phyloP scores from a whole-genome alignment of 2,888 invertebrate genomes.

The Spodoptera picta region DNA sequence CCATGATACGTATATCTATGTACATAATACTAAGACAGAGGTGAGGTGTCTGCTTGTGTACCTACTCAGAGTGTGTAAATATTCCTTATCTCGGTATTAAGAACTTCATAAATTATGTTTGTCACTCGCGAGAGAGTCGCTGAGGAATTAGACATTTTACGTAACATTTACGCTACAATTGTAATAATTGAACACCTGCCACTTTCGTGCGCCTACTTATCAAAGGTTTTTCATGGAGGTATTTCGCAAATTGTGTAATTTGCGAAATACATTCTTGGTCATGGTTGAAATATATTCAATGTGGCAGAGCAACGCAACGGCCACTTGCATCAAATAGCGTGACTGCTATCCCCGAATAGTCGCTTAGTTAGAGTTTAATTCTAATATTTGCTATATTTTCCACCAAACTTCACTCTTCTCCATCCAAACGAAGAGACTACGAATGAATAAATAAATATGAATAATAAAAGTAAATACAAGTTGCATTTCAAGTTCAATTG shows the following conservation, averaged over 20 bases:
- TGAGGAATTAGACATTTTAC: conserved; percentile 69
- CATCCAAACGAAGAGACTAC: too few relatives aligned
- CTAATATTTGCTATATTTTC: too few relatives aligned
- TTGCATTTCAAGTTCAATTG: not conserved
- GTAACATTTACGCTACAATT: conserved; percentile 59
- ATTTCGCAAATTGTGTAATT: not conserved
- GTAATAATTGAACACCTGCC: conserved; percentile 1
- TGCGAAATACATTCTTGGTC: too few relatives aligned
- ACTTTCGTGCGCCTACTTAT: not conserved
- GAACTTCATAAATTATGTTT: conserved; percentile 89
- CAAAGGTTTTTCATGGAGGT: not conserved
- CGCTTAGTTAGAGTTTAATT: too few relatives aligned
- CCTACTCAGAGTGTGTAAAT: conserved; percentile 82
- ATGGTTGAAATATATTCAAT: too few relatives aligned
- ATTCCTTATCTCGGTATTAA: conserved; percentile 86
- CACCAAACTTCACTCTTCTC: too few relatives aligned
- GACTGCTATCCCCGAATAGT: too few relatives aligned
- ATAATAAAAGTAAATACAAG: too few relatives aligned
- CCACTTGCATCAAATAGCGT: too few relatives aligned
- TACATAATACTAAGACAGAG: conserved; percentile 84
- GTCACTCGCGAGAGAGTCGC: conserved; percentile 82
- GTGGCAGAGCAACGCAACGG: too few relatives aligned
- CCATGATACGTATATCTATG: conserved; percentile 83
- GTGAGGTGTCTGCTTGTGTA: conserved; percentile 82
- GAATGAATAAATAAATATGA: too few relatives aligned